Conservation (phyloP, 2,888 invertebrate species). For the Phragmatobia fuliginosa region DNA sequence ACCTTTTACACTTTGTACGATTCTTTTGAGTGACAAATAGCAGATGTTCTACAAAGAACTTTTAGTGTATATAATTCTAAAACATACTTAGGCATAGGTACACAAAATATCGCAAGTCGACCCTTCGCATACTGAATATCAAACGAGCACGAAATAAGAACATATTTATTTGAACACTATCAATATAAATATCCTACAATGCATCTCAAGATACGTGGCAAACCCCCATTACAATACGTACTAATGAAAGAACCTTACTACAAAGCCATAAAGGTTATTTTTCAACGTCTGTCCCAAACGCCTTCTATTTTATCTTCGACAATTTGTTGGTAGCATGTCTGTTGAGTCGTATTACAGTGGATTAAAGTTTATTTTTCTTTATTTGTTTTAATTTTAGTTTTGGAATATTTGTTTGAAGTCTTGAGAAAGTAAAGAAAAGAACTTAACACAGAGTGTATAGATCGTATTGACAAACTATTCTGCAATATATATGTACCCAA, state of each 20-base stretch:
- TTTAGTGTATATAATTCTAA: background rate
- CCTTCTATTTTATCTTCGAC: constrained; percentile 20
- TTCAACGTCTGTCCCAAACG: constrained; percentile 19
- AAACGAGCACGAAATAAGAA: constrained; percentile 42
- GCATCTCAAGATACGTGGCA: constrained; percentile 36
- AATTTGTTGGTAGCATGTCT: background rate
- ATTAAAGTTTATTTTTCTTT: constrained; percentile 23
- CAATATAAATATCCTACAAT: constrained; percentile 52
- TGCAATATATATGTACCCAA: background rate
- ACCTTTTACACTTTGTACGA: background rate
- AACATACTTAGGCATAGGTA: constrained; percentile 1
- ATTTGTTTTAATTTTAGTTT: background rate
- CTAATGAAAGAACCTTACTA: constrained; percentile 35
- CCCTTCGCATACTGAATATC: constrained; percentile 50
- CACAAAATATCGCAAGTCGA: constrained; percentile 27
- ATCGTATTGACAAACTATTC: background rate
- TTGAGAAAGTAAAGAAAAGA: background rate
- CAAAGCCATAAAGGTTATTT: constrained; percentile 27
- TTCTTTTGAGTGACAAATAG: background rate
- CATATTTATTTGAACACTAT: constrained; percentile 53
- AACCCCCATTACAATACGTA: constrained; percentile 26
- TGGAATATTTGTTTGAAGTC: constrained; percentile 29
- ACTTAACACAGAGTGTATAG: background rate
- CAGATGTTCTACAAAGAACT: constrained; percentile 1
- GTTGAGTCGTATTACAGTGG: constrained; percentile 8